Evolutionary conservation across 2,113 vertebrate species (phyloP).

Genomic region (Serilophus lunatus): DNA sequence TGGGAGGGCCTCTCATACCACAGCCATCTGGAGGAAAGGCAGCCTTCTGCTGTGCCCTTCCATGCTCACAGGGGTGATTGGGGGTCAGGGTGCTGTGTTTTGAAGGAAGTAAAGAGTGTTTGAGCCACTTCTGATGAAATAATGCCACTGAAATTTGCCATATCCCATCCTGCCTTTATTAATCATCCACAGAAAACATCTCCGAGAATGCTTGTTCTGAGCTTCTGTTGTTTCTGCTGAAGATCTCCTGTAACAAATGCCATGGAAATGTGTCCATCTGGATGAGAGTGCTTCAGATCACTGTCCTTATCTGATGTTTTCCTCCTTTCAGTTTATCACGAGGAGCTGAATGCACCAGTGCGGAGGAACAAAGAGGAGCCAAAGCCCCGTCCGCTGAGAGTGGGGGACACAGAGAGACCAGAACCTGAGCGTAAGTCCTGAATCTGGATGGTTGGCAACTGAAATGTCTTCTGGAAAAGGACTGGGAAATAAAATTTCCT

Average conservation of each 20-base stretch:
- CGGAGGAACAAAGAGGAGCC: conserved; percentile 93
- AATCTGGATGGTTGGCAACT: not conserved
- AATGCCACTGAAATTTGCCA: not conserved
- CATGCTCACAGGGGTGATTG: not conserved
- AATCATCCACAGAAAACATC: not conserved
- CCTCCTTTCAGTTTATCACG: conserved; percentile 85
- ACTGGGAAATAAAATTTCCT: not conserved
- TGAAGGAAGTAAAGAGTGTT: not conserved
- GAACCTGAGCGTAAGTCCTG: conserved; percentile 86
- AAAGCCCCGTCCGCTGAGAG: conserved; percentile 90
- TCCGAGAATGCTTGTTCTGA: not conserved
- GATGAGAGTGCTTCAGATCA: not conserved
- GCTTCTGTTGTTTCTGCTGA: not conserved
- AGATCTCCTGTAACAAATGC: not conserved
- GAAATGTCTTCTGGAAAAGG: not conserved
- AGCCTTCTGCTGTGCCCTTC: not conserved
- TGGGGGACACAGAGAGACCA: conserved; percentile 94
- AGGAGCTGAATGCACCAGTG: conserved; percentile 90
- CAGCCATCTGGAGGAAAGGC: not conserved
- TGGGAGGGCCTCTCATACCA: not conserved
- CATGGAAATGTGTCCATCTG: not conserved
- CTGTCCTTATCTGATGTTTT: not conserved
- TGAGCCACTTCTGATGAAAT: not conserved
- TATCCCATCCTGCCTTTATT: not conserved
- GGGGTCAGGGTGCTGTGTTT: not conserved